phyloP scores from a whole-genome alignment of 1,140 invertebrate species.

The Batillaria attramentaria region DNA sequence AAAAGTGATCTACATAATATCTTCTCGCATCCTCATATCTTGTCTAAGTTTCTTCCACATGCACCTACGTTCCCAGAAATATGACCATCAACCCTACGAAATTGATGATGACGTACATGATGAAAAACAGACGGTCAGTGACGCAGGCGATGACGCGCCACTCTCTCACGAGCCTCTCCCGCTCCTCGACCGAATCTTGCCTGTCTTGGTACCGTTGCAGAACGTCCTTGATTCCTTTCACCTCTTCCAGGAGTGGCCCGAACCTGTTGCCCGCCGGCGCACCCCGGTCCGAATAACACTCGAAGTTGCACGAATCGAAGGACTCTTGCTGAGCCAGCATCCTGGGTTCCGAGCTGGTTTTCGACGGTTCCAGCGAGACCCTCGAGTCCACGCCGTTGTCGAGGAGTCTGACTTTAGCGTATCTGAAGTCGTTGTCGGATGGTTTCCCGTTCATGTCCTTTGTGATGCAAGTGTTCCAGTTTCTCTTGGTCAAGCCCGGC shows the following conservation, averaged over 20 bases:
- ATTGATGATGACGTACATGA: slow-evolving; percentile 67
- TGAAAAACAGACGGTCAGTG: slow-evolving; percentile 70
- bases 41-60: background rate
- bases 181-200: slow-evolving; percentile 46
- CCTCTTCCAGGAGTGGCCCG: slow-evolving; percentile 49
- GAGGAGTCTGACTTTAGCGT: slow-evolving; percentile 52
- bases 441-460: slow-evolving; percentile 16
- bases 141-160: slow-evolving; percentile 70
- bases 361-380: slow-evolving; percentile 23
- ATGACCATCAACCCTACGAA: slow-evolving; percentile 62
- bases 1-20: no score
- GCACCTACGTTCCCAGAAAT: slow-evolving; percentile 51
- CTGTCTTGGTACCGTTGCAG: slow-evolving; percentile 52
- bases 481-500: slow-evolving; percentile 3
- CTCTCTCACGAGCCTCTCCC: slow-evolving; percentile 58
- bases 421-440: slow-evolving; percentile 42
- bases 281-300: background rate
- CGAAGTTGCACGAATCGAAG: background rate
- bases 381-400: slow-evolving; percentile 44
- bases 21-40: no score
- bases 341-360: slow-evolving; percentile 17
- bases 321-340: background rate
- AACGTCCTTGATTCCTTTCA: slow-evolving; percentile 56
- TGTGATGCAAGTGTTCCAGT: slow-evolving; percentile 23
- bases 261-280: slow-evolving; percentile 16